phyloP scores from a whole-genome alignment of 2,113 vertebrate species.

The Ptilonorhynchus violaceus region DNA sequence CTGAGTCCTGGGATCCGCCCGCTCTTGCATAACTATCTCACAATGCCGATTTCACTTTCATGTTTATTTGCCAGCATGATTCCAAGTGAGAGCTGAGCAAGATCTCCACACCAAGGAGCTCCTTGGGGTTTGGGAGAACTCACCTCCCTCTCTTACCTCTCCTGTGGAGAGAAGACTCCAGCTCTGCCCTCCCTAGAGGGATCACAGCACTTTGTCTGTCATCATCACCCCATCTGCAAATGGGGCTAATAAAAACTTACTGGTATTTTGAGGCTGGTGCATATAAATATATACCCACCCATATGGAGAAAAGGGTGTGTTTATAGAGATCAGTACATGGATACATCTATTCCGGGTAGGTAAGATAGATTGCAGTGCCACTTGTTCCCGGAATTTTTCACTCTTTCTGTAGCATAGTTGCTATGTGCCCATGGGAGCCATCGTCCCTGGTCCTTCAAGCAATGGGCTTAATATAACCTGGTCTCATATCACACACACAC shows the following conservation, averaged over 20 bases:
- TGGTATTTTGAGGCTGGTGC: not conserved
- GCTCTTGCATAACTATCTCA: slow-evolving; percentile 58
- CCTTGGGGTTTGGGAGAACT: not conserved
- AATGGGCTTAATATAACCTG: not conserved
- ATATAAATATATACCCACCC: not conserved
- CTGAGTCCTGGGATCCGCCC: slow-evolving; percentile 53
- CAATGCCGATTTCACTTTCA: slow-evolving; percentile 46
- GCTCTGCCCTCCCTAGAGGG: not conserved
- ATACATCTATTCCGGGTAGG: not conserved
- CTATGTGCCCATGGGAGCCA: not conserved
- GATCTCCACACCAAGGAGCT: not conserved
- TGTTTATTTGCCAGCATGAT: slow-evolving; percentile 30
- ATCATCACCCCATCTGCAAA: not conserved
- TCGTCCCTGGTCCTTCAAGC: not conserved
- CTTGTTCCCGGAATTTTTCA: not conserved
- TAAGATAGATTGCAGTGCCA: not conserved
- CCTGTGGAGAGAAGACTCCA: not conserved
- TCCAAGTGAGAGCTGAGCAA: not conserved
- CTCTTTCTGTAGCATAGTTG: not conserved
- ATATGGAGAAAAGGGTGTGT: slow-evolving; percentile 8
- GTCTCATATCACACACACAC: not conserved
- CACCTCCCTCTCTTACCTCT: not conserved
- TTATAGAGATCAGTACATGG: not conserved
- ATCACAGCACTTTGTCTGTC: not conserved
- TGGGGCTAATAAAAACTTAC: not conserved